A percentile compares a stretch with the other conserved stretches of the same genome.
Conservation (phyloP, 2,113 vertebrate species). For the Etheostoma spectabile region DNA sequence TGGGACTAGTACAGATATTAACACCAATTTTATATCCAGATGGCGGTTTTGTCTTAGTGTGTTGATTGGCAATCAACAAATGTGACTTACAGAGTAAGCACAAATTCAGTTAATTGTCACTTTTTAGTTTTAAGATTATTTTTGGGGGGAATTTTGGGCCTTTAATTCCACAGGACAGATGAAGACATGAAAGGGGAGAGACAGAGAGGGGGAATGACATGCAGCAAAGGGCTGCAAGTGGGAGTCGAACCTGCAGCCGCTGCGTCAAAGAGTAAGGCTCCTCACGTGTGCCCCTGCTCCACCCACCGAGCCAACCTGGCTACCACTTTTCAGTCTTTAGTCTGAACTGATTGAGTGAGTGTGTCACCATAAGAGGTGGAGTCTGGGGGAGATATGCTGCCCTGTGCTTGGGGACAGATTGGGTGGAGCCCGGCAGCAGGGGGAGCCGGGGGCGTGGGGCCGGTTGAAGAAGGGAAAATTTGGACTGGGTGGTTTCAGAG, state of each 20-base stretch:
- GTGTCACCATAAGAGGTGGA: constrained; percentile 47
- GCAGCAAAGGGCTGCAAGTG: no score
- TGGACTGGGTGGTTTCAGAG: constrained; percentile 83
- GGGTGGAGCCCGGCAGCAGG: constrained; percentile 69
- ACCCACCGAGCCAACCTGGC: no score
- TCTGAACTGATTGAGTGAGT: background rate
- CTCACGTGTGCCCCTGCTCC: no score
- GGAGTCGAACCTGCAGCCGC: no score
- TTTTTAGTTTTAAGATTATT: background rate
- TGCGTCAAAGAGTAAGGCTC: no score
- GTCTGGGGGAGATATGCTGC: constrained; percentile 34
- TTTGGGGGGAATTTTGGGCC: no score
- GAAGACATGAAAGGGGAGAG: no score
- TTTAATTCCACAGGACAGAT: no score
- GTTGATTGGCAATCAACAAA: background rate
- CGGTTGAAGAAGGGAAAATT: constrained; percentile 74
- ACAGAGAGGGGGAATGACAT: no score
- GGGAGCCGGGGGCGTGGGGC: constrained; percentile 64
- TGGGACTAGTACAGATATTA: background rate
- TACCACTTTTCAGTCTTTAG: background rate
- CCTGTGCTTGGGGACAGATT: constrained; percentile 74
- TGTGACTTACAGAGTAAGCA: no score
- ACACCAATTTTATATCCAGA: background rate
- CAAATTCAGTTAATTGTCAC: background rate
- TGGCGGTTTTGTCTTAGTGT: background rate